phyloP scores from a whole-genome alignment of 2,888 invertebrate genomes.

The Nesidiocoris tenuis region DNA sequence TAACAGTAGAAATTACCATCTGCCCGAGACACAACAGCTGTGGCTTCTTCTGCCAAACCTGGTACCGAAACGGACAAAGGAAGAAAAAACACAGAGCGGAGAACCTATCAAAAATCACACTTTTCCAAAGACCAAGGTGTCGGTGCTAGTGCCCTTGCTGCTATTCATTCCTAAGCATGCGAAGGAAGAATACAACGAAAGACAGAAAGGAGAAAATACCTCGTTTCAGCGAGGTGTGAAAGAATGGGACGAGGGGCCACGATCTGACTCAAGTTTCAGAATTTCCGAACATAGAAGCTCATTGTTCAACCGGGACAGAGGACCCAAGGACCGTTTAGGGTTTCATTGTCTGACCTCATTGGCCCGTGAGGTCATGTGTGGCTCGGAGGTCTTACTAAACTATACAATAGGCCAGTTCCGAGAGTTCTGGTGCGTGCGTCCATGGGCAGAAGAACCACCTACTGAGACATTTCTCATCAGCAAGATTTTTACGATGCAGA shows the following conservation, averaged over 20 bases:
- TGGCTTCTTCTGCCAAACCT: not conserved
- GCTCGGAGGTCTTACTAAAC: not conserved
- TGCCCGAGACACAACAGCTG: not conserved
- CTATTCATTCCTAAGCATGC: not conserved
- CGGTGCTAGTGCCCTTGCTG: not conserved
- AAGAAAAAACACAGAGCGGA: not conserved
- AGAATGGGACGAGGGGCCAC: not conserved
- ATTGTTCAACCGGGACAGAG: too few relatives aligned
- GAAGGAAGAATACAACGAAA: not conserved
- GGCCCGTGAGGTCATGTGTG: not conserved
- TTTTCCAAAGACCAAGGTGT: not conserved
- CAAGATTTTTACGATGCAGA: too few relatives aligned
- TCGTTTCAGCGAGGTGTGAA: not conserved
- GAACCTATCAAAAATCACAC: not conserved
- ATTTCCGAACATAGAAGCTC: not conserved
- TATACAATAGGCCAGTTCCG: not conserved
- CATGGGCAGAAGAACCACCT: not conserved
- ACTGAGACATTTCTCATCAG: too few relatives aligned
- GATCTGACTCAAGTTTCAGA: not conserved
- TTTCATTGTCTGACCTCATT: not conserved
- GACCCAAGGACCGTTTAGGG: not conserved
- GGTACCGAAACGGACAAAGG: not conserved
- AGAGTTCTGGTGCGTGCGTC: not conserved
- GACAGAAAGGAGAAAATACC: not conserved
- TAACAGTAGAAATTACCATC: not conserved